Conservation (phyloP, 1,140 invertebrate species). For the Cryptotermes secundus region DNA sequence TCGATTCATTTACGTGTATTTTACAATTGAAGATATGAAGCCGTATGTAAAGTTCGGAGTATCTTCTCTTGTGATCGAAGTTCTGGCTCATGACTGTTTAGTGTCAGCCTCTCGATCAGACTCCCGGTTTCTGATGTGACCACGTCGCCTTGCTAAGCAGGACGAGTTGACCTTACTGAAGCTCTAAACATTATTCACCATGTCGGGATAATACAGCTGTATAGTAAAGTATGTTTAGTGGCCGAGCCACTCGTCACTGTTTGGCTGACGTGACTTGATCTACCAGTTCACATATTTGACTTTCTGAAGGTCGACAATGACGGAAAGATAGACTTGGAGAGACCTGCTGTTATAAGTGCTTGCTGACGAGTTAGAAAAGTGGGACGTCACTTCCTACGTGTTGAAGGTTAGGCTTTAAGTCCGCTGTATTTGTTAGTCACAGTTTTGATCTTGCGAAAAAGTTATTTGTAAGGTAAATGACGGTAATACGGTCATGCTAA, state of each 20-base stretch:
- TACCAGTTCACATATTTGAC: constrained; percentile 13
- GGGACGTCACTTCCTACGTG: neutral
- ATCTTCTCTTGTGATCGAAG: too few species aligned
- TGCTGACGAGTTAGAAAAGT: neutral
- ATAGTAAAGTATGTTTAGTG: neutral
- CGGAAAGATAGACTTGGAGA: neutral
- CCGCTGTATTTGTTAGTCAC: neutral
- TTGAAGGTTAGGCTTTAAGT: neutral
- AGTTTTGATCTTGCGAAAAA: neutral
- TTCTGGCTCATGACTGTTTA: too few species aligned
- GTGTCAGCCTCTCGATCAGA: too few species aligned
- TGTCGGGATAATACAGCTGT: neutral
- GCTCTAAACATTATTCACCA: neutral
- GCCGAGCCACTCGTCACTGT: neutral
- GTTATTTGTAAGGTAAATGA: too few species aligned
- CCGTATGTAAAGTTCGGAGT: too few species aligned
- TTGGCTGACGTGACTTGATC: constrained; percentile 10
- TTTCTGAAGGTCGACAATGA: neutral
- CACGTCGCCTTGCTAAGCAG: neutral
- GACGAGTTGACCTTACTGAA: neutral
- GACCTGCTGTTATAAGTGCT: neutral
- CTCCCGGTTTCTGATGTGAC: neutral
- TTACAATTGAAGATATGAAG: too few species aligned
- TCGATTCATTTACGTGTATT: too few species aligned
- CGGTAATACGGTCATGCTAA: too few species aligned